Evolutionary conservation across 1,140 invertebrate species (phyloP).

Genomic region (Mizuhopecten yessoensis): DNA sequence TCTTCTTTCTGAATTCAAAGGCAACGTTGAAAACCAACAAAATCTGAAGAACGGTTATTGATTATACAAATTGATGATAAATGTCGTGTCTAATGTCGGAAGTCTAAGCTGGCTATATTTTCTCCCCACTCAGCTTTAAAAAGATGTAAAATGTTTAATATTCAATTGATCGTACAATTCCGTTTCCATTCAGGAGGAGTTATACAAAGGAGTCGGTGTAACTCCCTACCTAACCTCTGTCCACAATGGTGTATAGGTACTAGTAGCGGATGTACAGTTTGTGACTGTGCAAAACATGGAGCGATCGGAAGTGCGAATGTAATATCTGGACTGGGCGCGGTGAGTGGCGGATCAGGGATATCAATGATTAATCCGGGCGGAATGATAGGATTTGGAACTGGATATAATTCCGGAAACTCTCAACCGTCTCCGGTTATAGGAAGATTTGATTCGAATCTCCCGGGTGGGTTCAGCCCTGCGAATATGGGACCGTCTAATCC

Average conservation of each 20-base stretch:
- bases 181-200: neutral
- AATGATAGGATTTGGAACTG: neutral
- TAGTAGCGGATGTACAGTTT: neutral
- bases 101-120: too few species aligned
- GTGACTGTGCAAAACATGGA: neutral
- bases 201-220: neutral
- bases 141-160: too few species aligned
- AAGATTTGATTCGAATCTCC: neutral
- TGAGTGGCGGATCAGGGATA: neutral
- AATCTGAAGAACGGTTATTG: too few species aligned
- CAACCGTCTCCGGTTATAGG: neutral
- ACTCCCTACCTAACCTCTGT: neutral
- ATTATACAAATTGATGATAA: too few species aligned
- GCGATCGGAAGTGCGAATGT: neutral
- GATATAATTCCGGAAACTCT: neutral
- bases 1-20: too few species aligned
- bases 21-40: too few species aligned
- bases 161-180: too few species aligned
- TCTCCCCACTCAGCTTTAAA: too few species aligned
- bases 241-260: neutral
- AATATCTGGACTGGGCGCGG: neutral
- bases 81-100: too few species aligned
- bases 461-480: neutral
- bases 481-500: neutral
- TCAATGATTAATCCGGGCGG: neutral